Conservation (phyloP, 2,797 vertebrate species). For the Miichthys miiuy region DNA sequence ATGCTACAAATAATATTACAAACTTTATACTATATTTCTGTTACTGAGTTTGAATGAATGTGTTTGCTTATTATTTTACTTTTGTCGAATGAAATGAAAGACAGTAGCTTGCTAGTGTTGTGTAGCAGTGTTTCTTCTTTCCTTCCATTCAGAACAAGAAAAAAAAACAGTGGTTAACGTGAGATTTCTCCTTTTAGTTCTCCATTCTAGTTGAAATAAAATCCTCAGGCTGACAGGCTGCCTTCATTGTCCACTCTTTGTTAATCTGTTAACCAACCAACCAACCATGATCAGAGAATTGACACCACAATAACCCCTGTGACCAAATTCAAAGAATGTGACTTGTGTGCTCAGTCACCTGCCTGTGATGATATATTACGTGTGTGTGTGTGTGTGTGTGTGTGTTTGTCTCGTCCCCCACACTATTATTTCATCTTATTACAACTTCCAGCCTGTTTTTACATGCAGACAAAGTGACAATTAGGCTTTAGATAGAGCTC, state of each 20-base stretch:
- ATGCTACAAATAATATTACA: no score
- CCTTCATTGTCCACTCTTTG: neutral
- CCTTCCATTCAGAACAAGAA: neutral
- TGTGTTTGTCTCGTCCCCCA: constrained; percentile 21
- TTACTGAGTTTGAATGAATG: no score
- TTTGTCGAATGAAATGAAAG: no score
- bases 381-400: neutral
- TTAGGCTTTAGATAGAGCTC: constrained; percentile 39
- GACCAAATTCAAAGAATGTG: constrained; percentile 31
- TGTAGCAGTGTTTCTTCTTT: no score
- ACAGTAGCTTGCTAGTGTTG: no score
- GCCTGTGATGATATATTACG: constrained; percentile 19
- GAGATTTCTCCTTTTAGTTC: neutral
- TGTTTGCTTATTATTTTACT: no score
- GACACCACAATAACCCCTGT: neutral
- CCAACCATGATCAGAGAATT: no score
- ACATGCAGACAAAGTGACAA: constrained; percentile 32
- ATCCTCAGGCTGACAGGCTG: neutral
- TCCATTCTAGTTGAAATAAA: no score
- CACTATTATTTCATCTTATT: constrained; percentile 56
- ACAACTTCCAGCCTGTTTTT: constrained; percentile 41
- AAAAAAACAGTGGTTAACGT: neutral
- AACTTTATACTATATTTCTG: no score
- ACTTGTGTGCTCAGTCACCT: neutral
- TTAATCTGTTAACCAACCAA: neutral